A percentile compares a stretch with the other conserved stretches of the same genome.
phyloP scores from a whole-genome alignment of 1,140 invertebrate genomes.

The Brachionus manjavacas region DNA sequence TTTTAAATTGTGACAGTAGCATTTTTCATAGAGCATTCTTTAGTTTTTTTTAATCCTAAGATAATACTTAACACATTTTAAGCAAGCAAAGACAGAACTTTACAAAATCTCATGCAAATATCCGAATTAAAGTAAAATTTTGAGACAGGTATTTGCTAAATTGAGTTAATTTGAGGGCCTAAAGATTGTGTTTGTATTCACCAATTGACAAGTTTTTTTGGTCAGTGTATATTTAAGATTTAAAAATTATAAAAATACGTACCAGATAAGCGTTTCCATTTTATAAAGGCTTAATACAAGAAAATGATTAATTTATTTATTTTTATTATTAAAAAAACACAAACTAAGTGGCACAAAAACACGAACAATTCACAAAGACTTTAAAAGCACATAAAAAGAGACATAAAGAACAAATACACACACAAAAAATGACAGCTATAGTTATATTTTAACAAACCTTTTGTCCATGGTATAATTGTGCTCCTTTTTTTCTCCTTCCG shows the following conservation, averaged over 20 bases:
- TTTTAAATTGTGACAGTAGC: too few relatives aligned
- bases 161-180: background rate
- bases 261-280: slow-evolving; percentile 25
- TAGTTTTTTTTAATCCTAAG: background rate
- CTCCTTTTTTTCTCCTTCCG: slow-evolving; percentile 40
- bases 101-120: background rate
- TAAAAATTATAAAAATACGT: background rate
- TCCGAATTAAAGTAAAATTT: background rate
- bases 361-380: background rate
- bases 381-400: background rate
- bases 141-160: background rate
- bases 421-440: background rate
- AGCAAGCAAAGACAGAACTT: background rate
- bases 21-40: background rate
- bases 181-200: background rate
- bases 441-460: background rate
- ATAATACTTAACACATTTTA: background rate
- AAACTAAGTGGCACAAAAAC: background rate
- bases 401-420: background rate
- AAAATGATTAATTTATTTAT: background rate
- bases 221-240: background rate
- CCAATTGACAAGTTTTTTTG: background rate
- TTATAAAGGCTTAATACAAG: slow-evolving; percentile 10
- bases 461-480: slow-evolving; percentile 39
- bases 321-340: background rate